These are phyloP conservation scores for Rhincodon typus DNA, from an alignment of 2,797 vertebrate species.

Conservation along the genomic window DNA sequence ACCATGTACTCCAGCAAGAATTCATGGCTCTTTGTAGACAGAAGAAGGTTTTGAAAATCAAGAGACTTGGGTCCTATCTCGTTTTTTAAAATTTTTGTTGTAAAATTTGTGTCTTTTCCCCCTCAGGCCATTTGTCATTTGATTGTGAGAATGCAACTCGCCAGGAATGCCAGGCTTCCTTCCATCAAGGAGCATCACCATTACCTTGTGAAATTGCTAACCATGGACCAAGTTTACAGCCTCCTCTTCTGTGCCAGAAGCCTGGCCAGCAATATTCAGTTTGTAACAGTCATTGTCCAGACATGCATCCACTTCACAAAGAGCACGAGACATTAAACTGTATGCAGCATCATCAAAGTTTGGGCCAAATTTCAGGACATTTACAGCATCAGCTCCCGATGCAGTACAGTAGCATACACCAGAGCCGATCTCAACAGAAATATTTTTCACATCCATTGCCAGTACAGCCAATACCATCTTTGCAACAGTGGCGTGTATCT, in stretches of 20 bases:
- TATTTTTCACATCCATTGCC: background rate
- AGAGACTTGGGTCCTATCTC: background rate
- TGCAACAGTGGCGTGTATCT: slow-evolving; percentile 17
- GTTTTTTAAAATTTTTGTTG: background rate
- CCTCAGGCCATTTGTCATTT: slow-evolving; percentile 73
- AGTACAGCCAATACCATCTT: background rate
- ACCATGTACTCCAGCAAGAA: background rate
- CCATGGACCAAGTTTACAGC: slow-evolving; percentile 64
- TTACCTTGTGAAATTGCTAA: slow-evolving; percentile 51
- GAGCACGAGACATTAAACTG: slow-evolving; percentile 51
- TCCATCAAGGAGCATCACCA: slow-evolving; percentile 51
- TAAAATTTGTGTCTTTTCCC: slow-evolving; percentile 29
- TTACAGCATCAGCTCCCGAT: slow-evolving; percentile 46
- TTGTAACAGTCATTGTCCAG: slow-evolving; percentile 74
- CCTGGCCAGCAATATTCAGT: slow-evolving; percentile 49
- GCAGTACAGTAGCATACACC: slow-evolving; percentile 52
- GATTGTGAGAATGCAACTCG: slow-evolving; percentile 71
- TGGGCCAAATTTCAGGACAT: slow-evolving; percentile 55
- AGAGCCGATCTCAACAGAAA: slow-evolving; percentile 38
- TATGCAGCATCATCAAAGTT: slow-evolving; percentile 49
- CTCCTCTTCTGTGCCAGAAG: slow-evolving; percentile 57
- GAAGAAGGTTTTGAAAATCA: background rate
- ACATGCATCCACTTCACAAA: slow-evolving; percentile 50
- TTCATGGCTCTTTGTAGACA: background rate
- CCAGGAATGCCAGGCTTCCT: slow-evolving; percentile 65